Evolutionary conservation across 2,113 vertebrate species (phyloP), one percentile per base, ranked within the genome.

Genomic region (Oncorhynchus kisutch): DNA sequence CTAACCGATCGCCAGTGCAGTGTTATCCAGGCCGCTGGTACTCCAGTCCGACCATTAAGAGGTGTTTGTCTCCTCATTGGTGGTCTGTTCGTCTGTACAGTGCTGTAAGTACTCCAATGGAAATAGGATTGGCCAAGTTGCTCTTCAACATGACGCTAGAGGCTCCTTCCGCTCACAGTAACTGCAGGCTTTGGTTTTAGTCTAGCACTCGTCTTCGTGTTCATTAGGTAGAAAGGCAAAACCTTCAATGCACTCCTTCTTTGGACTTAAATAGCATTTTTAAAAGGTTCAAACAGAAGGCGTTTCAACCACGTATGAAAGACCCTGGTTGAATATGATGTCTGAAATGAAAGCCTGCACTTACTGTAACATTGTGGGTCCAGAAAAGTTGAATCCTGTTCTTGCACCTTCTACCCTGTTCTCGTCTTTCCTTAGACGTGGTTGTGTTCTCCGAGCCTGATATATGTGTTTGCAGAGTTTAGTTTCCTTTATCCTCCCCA

Each of bases 361-460:
- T 82, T 74, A 75, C 73, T 79, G 84, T 89, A 88, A 88, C 87
- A 84, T 78, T 82, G 68, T 80, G 85, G 85, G 78, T 78, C 81
- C 27, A 13, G n/a, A 12, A 68, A 62, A 74, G 76, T 39, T 31
- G 8, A 34, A 5, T 5, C 27, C 3, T 25, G 7, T 18, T 65
- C 69, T 68, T 29, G 78, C 81, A 77, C 67, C 72, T 71, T 27
- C 22, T 11, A 57, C 18, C 29, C 22, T 72, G 11, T n/a, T 66
- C 70, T 69, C 29, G 73, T 65, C 76, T 71, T 14, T 13, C 76
- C 31, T 68, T 68, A 6, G 29, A 34, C 67, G 29, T 31, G 51
- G 27, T 6, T 13, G 70, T 12, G 22, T 71, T 29, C 70, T 22
- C 49, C 5, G 5, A 54, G 20, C 60, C 72, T 25, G 72, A 64